Conservation (phyloP, 2,797 vertebrate genomes). For the Toxotes lorentzi region DNA sequence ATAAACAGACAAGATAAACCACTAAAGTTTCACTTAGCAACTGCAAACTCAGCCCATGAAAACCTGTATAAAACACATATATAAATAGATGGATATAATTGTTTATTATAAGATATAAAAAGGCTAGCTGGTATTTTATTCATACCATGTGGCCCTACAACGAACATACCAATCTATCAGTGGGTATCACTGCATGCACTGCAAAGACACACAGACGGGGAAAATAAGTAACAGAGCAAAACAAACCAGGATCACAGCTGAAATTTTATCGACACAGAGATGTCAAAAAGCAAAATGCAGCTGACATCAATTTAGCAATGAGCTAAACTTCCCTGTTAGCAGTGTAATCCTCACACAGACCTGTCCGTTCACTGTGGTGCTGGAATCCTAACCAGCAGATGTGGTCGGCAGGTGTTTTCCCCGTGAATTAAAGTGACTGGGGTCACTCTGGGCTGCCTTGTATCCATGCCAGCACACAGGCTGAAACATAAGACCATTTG, state of each 20-base stretch:
- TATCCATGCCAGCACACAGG: constrained; percentile 27
- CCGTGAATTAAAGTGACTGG: constrained; percentile 31
- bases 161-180: too few relatives aligned
- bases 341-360: constrained; percentile 11
- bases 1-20: not conserved
- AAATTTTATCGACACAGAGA: not conserved
- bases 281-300: not conserved
- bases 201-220: too few relatives aligned
- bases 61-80: too few relatives aligned
- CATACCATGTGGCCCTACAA: too few relatives aligned
- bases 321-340: not conserved
- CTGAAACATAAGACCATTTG: constrained; percentile 33
- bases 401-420: not conserved
- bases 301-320: not conserved
- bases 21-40: not conserved
- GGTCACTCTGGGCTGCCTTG: constrained; percentile 47
- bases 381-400: constrained; percentile 33
- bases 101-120: too few relatives aligned
- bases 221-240: too few relatives aligned
- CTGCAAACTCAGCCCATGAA: constrained; percentile 4
- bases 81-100: too few relatives aligned
- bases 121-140: too few relatives aligned
- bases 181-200: too few relatives aligned
- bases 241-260: too few relatives aligned
- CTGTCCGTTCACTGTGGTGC: constrained; percentile 32